These are phyloP conservation scores for Halictus rubicundus DNA, from an alignment of 1,140 invertebrate species.

Conservation along the genomic window DNA sequence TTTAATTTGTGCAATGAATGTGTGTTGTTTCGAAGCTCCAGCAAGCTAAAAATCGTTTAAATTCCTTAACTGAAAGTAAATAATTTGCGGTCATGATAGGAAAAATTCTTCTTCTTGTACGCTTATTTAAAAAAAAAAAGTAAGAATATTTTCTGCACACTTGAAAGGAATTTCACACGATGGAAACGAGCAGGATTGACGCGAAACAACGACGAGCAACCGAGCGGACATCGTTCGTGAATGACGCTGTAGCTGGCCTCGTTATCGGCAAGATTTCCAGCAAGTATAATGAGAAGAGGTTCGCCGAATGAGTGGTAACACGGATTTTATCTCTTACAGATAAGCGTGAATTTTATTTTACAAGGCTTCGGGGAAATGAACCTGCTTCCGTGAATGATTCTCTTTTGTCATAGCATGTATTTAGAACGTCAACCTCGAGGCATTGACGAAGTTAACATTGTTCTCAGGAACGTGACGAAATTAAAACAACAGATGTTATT, in stretches of 20 bases:
- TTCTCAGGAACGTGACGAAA: background rate
- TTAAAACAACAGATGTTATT: background rate
- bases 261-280: conserved; percentile 50
- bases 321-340: conserved; percentile 51
- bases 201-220: background rate
- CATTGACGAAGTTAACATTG: background rate
- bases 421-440: background rate
- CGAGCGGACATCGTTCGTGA: conserved; percentile 11
- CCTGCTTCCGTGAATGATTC: conserved; percentile 42
- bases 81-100: background rate
- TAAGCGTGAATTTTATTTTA: conserved; percentile 53
- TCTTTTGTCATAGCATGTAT: conserved; percentile 31
- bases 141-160: background rate
- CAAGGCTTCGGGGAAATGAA: conserved; percentile 44
- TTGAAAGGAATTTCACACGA: background rate
- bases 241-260: conserved; percentile 37
- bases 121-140: no score
- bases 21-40: no score
- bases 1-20: no score
- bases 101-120: no score
- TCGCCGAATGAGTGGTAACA: conserved; percentile 47
- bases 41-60: no score
- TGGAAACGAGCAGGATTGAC: background rate
- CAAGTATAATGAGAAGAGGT: conserved; percentile 49
- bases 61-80: background rate